Conservation (phyloP, 1,140 invertebrate species). For the Camponotus floridanus region DNA sequence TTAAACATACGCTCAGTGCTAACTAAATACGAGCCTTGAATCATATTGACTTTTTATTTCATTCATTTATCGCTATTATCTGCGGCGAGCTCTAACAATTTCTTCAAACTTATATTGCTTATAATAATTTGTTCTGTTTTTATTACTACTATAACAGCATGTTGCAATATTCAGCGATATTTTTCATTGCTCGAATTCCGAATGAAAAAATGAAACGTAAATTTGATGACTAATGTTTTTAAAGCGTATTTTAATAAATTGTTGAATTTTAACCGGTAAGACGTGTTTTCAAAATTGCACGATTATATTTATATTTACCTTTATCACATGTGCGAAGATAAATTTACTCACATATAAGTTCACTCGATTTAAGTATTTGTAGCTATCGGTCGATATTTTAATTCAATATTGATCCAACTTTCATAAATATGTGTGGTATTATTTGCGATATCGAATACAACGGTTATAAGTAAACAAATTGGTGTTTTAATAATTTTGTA, state of each 20-base stretch:
- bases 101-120: background rate
- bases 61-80: slow-evolving; percentile 30
- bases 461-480: background rate
- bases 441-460: background rate
- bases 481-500: background rate
- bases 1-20: background rate
- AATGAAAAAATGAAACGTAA: no score
- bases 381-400: background rate
- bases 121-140: background rate
- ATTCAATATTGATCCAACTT: slow-evolving; percentile 14
- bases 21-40: background rate
- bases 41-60: background rate
- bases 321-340: slow-evolving; percentile 1
- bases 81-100: background rate
- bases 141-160: background rate
- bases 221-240: no score
- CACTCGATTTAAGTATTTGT: slow-evolving; percentile 21
- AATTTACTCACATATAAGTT: slow-evolving; percentile 8
- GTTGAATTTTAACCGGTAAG: no score
- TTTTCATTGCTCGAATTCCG: background rate
- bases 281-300: background rate
- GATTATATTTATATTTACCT: background rate
- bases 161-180: background rate
- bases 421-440: background rate
- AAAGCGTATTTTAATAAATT: no score